Evolutionary conservation across 2,113 vertebrate genomes (phyloP), one percentile per base, ranked within the genome.

Genomic region (Ancistrus triradiatus): DNA sequence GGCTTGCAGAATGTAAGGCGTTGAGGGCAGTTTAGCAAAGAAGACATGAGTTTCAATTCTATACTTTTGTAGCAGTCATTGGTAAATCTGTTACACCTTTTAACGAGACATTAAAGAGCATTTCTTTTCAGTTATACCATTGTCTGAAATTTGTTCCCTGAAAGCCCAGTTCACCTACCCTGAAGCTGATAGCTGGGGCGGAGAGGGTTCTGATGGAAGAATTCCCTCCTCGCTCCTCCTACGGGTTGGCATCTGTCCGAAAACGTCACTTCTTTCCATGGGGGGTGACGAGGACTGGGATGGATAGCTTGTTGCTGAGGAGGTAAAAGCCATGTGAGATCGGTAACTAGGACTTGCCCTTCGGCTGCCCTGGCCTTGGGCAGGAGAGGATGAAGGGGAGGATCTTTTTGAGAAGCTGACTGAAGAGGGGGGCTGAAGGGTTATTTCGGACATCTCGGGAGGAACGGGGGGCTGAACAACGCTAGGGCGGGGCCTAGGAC

Each of bases 351-450:
- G 87, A 74, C 86, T 89, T 71, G 84, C 75, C 77, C 91, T 89
- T 85, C 92, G 91, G 28, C 91, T 93, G 65, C 84, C 87, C 79
- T 91, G 94, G 88, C 90, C 93, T 48, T 88, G 92, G 40, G 91
- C 92, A 0, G 94, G 94, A 74, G 94, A 97, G 77, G 94, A 94
- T 3, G 94, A 94, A 0, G 93, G 95, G 2, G 95, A 92, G 75
- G 94, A 94, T 87, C 94, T 95, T 73, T 90, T 90, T 68, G 94
- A 96, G 89, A 98, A 98, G 87, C 89, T 92, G 87, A 89, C 93
- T 7, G 92, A 83, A 2, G 92, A 88, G 2, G 95, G 94, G 25
- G 95, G 94, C 83, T 96, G 94, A 70, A 98, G 91, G 69, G 92
- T 91, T 85, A 97, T 98, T 85, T 97, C 94, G 19, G 94, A 94